Evolutionary conservation across 35 echinoderm and acorn worm species (phyloP).

Genomic region (Apostichopus japonicus): DNA sequence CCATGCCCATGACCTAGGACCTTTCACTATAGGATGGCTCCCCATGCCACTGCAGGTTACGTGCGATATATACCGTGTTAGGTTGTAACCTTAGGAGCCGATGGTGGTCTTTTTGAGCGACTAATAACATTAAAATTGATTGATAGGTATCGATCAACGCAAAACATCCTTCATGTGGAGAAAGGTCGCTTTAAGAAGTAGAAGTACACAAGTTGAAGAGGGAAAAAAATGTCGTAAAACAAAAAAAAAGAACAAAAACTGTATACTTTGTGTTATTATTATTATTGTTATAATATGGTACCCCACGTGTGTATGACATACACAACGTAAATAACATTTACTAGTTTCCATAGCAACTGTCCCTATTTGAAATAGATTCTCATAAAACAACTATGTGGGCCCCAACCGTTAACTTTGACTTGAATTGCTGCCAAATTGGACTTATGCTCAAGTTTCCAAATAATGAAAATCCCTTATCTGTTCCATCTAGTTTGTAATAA

Average conservation of each 20-base stretch:
- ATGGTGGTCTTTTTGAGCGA: neutral
- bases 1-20: slow-evolving; percentile 11
- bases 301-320: neutral
- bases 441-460: neutral
- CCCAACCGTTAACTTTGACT: neutral
- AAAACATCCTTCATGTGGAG: neutral
- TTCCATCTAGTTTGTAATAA: too few species aligned
- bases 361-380: neutral
- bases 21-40: neutral
- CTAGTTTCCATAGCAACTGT: neutral
- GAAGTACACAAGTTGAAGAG: neutral
- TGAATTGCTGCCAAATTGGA: neutral
- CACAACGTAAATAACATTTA: slow-evolving; percentile 1
- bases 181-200: neutral
- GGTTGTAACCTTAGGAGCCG: slow-evolving; percentile 38
- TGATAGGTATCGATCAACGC: slow-evolving; percentile 24
- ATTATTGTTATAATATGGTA: neutral
- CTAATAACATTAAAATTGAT: neutral
- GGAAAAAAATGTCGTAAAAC: neutral
- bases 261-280: neutral
- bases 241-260: neutral
- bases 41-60: neutral
- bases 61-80: slow-evolving; percentile 30
- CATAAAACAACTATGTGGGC: neutral
- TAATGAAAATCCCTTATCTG: too few species aligned